Conservation (phyloP, 2,797 vertebrate genomes). For the Dicrostonyx torquatus region DNA sequence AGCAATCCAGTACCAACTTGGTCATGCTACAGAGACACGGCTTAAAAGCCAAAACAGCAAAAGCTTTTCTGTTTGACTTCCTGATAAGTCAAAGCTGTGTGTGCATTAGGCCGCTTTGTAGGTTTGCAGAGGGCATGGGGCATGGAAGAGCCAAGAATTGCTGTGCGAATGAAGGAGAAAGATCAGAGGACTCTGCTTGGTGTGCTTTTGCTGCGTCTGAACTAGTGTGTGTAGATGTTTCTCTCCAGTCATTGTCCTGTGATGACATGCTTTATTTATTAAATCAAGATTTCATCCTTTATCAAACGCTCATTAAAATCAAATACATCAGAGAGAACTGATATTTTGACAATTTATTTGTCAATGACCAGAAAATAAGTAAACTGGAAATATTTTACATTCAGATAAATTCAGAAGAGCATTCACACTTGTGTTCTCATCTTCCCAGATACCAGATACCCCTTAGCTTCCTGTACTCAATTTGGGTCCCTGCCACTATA, state of each 20-base stretch:
- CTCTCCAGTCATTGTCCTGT: not conserved
- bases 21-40: conserved; percentile 8
- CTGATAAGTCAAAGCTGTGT: conserved; percentile 9
- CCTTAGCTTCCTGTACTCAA: not conserved
- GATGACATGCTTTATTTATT: not conserved
- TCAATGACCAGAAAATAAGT: not conserved
- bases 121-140: no score
- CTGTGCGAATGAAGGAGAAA: not conserved
- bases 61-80: conserved; percentile 19
- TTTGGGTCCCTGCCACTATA: not conserved
- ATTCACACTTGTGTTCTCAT: not conserved
- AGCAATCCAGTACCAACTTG: conserved; percentile 46
- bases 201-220: not conserved
- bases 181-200: not conserved
- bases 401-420: not conserved
- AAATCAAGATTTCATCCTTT: not conserved
- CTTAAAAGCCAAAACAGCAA: conserved; percentile 48
- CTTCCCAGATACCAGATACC: not conserved
- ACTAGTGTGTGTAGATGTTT: not conserved
- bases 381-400: not conserved
- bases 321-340: not conserved
- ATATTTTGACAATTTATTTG: not conserved
- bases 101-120: not conserved
- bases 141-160: not conserved
- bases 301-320: conserved; percentile 7